Conservation (phyloP, 2,888 invertebrate genomes). For the Schizaphis graminum region DNA sequence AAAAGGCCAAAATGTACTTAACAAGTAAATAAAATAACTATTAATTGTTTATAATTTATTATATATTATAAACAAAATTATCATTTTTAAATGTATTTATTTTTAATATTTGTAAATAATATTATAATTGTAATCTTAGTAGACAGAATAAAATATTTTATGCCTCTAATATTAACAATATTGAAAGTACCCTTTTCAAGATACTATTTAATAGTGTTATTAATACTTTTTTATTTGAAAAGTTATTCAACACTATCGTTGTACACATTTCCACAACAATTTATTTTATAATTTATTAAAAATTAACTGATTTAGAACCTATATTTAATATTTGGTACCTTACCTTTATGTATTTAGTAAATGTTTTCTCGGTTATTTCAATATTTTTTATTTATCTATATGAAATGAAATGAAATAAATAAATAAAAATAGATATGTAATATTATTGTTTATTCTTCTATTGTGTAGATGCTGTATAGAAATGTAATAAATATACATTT, state of each 20-base stretch:
- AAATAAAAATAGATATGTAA: not conserved
- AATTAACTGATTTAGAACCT: not conserved
- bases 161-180: not conserved
- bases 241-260: not conserved
- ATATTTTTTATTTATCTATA: too few relatives aligned
- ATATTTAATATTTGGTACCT: not conserved
- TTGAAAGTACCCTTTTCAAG: not conserved
- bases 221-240: not conserved
- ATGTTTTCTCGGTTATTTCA: too few relatives aligned
- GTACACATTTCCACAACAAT: not conserved
- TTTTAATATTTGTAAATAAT: not conserved
- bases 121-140: not conserved
- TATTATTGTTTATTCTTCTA: not conserved
- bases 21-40: constrained; percentile 38
- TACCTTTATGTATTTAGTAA: not conserved
- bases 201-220: not conserved
- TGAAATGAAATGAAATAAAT: too few relatives aligned
- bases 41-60: not conserved
- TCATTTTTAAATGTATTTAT: not conserved
- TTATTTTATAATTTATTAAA: not conserved
- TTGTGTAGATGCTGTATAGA: not conserved
- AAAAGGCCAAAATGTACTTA: constrained; percentile 29
- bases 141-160: not conserved
- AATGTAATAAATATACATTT: not conserved
- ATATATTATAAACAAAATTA: not conserved